These are phyloP conservation scores for Patella vulgata DNA, from an alignment of 1,140 invertebrate genomes.

Conservation along the genomic window DNA sequence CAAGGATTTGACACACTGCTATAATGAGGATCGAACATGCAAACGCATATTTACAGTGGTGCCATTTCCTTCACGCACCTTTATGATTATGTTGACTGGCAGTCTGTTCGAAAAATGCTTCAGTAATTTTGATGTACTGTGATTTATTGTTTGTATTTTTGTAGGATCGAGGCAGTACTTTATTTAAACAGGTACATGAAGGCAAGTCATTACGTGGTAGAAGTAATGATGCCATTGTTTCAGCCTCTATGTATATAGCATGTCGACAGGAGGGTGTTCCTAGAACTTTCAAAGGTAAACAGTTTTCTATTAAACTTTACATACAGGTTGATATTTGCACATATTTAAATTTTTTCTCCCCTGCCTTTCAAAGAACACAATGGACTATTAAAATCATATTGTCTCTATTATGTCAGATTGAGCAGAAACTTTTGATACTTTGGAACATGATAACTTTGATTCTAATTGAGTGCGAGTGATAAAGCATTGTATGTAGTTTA, in stretches of 20 bases:
- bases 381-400: not conserved
- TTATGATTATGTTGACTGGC: too few relatives aligned
- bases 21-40: too few relatives aligned
- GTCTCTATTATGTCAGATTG: too few relatives aligned
- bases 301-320: not conserved
- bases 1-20: too few relatives aligned
- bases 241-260: conserved; percentile 98
- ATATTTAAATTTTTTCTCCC: not conserved
- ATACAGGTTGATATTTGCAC: not conserved
- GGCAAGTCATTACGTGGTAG: conserved; percentile 94
- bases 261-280: conserved; percentile 98
- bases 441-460: too few relatives aligned
- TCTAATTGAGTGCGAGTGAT: too few relatives aligned
- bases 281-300: conserved; percentile 90
- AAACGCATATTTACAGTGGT: too few relatives aligned
- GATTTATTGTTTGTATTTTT: conserved; percentile 21
- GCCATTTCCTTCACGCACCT: too few relatives aligned
- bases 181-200: conserved; percentile 97
- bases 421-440: too few relatives aligned
- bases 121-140: too few relatives aligned
- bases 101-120: too few relatives aligned
- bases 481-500: too few relatives aligned
- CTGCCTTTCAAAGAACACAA: not conserved
- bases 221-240: conserved; percentile 97
- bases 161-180: conserved; percentile 89